phyloP scores from a whole-genome alignment of 2,888 invertebrate genomes.

The Thymelicus acteon region DNA sequence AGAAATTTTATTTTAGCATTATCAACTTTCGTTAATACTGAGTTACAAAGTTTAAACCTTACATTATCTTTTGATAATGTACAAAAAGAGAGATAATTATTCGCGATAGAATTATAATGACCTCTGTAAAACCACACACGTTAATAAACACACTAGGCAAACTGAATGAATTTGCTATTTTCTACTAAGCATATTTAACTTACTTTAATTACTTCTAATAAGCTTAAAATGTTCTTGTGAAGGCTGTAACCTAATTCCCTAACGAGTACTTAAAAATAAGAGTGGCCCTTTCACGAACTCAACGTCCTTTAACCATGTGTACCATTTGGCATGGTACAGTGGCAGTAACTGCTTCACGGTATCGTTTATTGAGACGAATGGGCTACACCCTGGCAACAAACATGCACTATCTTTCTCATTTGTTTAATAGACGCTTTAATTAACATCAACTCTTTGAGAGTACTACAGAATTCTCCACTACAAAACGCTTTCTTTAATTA shows the following conservation, averaged over 20 bases:
- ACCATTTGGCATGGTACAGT: too few relatives aligned
- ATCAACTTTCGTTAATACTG: too few relatives aligned
- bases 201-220: background rate
- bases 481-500: conserved; percentile 53
- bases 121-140: too few relatives aligned
- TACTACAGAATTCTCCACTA: conserved; percentile 53
- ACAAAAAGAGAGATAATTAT: too few relatives aligned
- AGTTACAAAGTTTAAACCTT: too few relatives aligned
- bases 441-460: conserved; percentile 58
- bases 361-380: conserved; percentile 50
- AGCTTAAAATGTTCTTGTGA: background rate
- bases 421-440: conserved; percentile 61
- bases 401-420: conserved; percentile 48
- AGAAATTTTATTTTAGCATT: too few relatives aligned
- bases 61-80: too few relatives aligned
- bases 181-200: background rate
- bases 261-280: background rate
- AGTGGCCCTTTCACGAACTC: background rate
- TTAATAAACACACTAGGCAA: too few relatives aligned
- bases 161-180: too few relatives aligned
- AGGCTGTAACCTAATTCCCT: background rate
- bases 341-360: conserved; percentile 11
- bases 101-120: too few relatives aligned
- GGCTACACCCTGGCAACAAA: conserved; percentile 40
- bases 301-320: background rate